Percentiles rank a stretch among this genome's conserved stretches.
Evolutionary conservation across 2,888 invertebrate species (phyloP).

Genomic region (Habrosyne pyritoides): DNA sequence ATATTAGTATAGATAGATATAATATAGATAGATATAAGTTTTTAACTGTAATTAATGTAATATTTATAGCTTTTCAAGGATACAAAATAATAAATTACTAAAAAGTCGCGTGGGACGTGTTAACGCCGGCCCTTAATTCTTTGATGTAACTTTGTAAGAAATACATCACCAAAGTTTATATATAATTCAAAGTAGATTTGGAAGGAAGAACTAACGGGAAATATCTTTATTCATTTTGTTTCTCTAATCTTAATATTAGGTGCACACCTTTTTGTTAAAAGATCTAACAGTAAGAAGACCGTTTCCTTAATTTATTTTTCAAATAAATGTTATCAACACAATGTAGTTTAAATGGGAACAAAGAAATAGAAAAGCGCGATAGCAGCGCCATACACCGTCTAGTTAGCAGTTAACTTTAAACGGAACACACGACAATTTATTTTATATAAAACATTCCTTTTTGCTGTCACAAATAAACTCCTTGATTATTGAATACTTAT

Average conservation of each 20-base stretch:
- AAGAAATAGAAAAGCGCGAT: constrained; percentile 1
- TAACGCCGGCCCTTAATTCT: neutral
- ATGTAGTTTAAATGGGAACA: neutral
- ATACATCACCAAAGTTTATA: neutral
- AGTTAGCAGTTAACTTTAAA: constrained; percentile 8
- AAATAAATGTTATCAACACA: constrained; percentile 1
- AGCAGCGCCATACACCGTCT: neutral
- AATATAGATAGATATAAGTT: neutral
- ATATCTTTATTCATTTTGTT: too few species aligned
- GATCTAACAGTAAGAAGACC: neutral
- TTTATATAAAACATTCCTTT: neutral
- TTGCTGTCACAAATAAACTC: too few species aligned
- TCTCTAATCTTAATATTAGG: too few species aligned
- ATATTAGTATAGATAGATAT: too few species aligned
- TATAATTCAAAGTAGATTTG: neutral
- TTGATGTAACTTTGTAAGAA: neutral
- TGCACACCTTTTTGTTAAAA: too few species aligned
- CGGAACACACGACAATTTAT: neutral
- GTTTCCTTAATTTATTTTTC: neutral
- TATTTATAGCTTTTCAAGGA: neutral
- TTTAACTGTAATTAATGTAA: neutral
- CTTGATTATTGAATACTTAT: too few species aligned
- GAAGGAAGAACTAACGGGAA: too few species aligned
- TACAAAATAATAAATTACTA: neutral
- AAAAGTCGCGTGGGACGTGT: neutral